Base-by-base conservation (phyloP, 2,888 invertebrate species). In the Helleia helle region DNA sequence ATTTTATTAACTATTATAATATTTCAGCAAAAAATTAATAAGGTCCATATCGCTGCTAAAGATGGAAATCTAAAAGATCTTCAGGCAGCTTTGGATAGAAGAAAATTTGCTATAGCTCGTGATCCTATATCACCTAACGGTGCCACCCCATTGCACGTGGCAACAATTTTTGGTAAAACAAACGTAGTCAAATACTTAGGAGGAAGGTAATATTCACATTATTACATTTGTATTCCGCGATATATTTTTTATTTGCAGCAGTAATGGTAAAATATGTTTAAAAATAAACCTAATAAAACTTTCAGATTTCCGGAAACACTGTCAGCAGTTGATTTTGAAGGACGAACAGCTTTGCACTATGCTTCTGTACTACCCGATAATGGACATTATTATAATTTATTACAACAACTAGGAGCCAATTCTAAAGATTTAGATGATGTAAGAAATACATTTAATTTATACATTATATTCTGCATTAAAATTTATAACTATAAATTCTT, bases 51-150 rank as follows among this genome's bases (percentile, higher is more conserved):
- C 54, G 94, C 96, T 22, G 93, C 96, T 12, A 89, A 90, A 55
- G 91, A 93, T 54, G 97, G 97, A 3, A 93, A 92, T 60, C 86
- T 97, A 49, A 85, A 93, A 54, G 93, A 95, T 55, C 84, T 97
- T 40, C 95, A 95, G 72, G 90, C 93, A 52, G 91, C 95, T 1
- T 71, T 96, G 58, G 94, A 97, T 73, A 85, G 96, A 51, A 91
- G 96, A 62, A 95, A 95, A 87, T 93, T 97, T 65, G 96, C 95
- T 1, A 90, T 95, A 46, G 96, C 96, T 12, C 89, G 93, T 54
- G 95, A 97, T 69, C 90, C 91, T 44, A 87, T 90, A 50, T 93
- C 93, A n/a, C 90, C 93, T 0, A 90, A 93, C 55, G 94, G 95
- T 2, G 91, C 94, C 12, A 93, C 95, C 2, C 94, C 96, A 0